Evolutionary conservation across 37 sponge, comb jelly and placozoan species (phyloP), one percentile per base, ranked within the genome.

Genomic region (Ephydatia muelleri): DNA sequence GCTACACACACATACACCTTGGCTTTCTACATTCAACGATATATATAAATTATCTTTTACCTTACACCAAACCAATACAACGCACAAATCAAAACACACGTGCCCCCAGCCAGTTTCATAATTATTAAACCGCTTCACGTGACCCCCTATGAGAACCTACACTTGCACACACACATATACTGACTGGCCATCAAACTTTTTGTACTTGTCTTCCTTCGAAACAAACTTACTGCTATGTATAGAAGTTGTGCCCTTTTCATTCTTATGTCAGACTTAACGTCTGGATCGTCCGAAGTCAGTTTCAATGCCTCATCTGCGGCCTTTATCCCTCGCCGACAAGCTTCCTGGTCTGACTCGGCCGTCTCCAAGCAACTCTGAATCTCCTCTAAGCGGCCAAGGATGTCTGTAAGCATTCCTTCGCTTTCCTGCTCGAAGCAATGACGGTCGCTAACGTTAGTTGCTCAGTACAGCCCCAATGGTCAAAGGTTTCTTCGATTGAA

Each of bases 211-310:
- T n/a, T n/a, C n/a, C n/a, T n/a, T n/a, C n/a, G n/a, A n/a, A 33
- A 3, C 3, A 14, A 37, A 77, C 85, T 38, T 69, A 85, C 86
- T 64, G 86, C 86, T 37, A 78, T 79, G 19, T 37, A 79, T 14
- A 85, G 33, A 16, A 85, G 79, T 38, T 85, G 73, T 8, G 86
- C 86, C 47, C 80, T 38, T 39, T 79, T 85, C 64, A 85, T 48
- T 32, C 78, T 71, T 26, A 79, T 73, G 27, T 71, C 67, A 57
- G 65, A 85, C 65, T 72, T 72, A 30, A 85, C 71, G 35, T 79
- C 86, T 4, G 71, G 26, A 40, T 85, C 86, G 22, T 72, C 80
- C 34, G 38, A 38, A 64, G 72, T 85, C 36, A 71, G 79, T 28
- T 38, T 69, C 29, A 85, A 66, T 13, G 79, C 80, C 0, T 30